phyloP scores from a whole-genome alignment of 2,113 vertebrate species.

The Campylomormyrus numenius region DNA sequence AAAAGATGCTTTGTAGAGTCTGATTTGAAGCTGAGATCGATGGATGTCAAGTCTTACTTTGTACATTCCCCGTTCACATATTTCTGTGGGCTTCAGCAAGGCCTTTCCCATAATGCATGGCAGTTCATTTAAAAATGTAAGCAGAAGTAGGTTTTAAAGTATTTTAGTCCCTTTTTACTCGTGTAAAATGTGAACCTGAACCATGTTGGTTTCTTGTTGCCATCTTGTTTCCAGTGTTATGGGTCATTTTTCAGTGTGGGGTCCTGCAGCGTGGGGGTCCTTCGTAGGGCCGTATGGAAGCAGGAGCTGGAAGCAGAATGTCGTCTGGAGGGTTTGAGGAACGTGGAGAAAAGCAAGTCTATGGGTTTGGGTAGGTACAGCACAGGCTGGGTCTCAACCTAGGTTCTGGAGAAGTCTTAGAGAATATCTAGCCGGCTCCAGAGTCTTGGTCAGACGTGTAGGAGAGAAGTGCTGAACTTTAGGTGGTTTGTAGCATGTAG shows the following conservation, averaged over 20 bases:
- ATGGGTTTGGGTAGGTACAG: background rate
- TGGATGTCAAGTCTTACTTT: conserved; percentile 52
- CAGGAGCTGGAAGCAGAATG: conserved; percentile 29
- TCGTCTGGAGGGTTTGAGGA: conserved; percentile 38
- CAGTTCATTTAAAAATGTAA: conserved; percentile 42
- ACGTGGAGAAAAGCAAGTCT: conserved; percentile 23
- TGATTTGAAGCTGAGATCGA: conserved; percentile 30
- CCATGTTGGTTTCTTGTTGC: conserved; percentile 59
- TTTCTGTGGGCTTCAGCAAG: conserved; percentile 24
- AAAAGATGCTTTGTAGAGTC: conserved; percentile 34
- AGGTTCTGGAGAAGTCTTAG: background rate
- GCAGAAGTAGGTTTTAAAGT: conserved; percentile 21
- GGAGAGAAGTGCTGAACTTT: conserved; percentile 19
- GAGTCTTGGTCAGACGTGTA: conserved; percentile 30
- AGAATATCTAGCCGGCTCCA: background rate
- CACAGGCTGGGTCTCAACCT: conserved; percentile 26
- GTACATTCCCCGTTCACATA: conserved; percentile 56
- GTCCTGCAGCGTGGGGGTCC: conserved; percentile 46
- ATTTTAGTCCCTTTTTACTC: conserved; percentile 43
- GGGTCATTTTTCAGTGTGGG: conserved; percentile 52
- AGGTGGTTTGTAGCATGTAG: background rate
- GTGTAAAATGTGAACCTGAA: conserved; percentile 56
- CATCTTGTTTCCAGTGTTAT: conserved; percentile 34
- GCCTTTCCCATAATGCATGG: conserved; percentile 38
- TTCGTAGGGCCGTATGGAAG: conserved; percentile 1